A percentile compares a stretch with the other conserved stretches of the same genome.
These are phyloP conservation scores for Chinchilla lanigera DNA, from an alignment of 2,113 vertebrate species.

Conservation along the genomic window DNA sequence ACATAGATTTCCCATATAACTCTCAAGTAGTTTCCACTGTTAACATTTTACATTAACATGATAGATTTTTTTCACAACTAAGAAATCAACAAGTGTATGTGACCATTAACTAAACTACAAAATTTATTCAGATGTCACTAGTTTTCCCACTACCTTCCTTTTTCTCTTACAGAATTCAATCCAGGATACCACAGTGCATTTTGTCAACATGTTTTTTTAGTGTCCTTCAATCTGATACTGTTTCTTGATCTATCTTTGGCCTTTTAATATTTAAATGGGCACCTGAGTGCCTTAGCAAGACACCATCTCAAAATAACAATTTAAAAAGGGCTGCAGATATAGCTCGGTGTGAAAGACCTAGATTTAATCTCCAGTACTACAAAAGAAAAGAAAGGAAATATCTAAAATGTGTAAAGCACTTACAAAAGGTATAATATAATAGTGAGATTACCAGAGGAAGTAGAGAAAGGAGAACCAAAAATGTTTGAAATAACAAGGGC, in stretches of 20 bases:
- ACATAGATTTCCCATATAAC: not conserved
- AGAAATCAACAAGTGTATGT: not conserved
- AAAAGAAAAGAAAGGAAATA: not conserved
- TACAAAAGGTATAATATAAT: not conserved
- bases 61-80: conserved; percentile 23
- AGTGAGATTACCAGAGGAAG: not conserved
- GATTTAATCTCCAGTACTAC: not conserved
- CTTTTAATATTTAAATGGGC: conserved; percentile 4
- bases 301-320: not conserved
- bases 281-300: not conserved
- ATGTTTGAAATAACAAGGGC: not conserved
- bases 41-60: not conserved
- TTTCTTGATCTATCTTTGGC: conserved; percentile 10
- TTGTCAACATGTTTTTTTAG: not conserved
- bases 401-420: not conserved
- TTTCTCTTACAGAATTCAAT: conserved; percentile 6
- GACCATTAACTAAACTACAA: conserved; percentile 22
- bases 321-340: not conserved
- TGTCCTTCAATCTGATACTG: not conserved
- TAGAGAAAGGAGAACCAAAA: not conserved
- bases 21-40: not conserved
- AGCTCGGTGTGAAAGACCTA: not conserved
- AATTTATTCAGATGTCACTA: not conserved
- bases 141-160: conserved; percentile 8
- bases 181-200: not conserved